Percentiles rank a stretch among this genome's conserved stretches.
Conservation (phyloP, 2,113 vertebrate genomes). For the Centropus unirufus region DNA sequence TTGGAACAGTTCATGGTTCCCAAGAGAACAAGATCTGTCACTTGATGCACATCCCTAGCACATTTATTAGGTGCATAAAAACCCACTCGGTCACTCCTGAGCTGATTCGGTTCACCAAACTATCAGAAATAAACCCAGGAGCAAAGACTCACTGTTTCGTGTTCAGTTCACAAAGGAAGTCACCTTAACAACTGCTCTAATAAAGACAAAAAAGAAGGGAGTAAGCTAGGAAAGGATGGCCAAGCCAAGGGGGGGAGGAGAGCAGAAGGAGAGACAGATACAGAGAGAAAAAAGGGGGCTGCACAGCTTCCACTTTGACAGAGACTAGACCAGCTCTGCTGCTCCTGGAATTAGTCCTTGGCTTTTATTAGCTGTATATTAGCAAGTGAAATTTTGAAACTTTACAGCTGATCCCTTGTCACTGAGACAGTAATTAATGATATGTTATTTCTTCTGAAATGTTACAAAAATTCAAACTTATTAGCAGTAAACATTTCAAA, state of each 20-base stretch:
- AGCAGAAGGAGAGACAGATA: too few species aligned
- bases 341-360: background rate
- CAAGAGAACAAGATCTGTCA: background rate
- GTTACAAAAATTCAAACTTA: background rate
- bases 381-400: background rate
- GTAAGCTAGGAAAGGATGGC: background rate
- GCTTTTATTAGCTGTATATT: background rate
- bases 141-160: background rate
- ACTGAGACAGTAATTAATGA: background rate
- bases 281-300: background rate
- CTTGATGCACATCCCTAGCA: background rate
- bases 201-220: background rate
- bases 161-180: background rate
- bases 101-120: background rate
- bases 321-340: background rate
- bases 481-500: background rate
- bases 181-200: background rate
- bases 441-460: background rate
- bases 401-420: background rate
- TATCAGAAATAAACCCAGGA: background rate
- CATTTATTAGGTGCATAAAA: background rate
- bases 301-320: background rate
- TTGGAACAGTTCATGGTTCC: background rate
- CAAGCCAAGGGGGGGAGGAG: background rate
- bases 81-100: background rate